Base-by-base conservation (phyloP, 2,888 invertebrate genomes). In the Lomographa bimaculata region DNA sequence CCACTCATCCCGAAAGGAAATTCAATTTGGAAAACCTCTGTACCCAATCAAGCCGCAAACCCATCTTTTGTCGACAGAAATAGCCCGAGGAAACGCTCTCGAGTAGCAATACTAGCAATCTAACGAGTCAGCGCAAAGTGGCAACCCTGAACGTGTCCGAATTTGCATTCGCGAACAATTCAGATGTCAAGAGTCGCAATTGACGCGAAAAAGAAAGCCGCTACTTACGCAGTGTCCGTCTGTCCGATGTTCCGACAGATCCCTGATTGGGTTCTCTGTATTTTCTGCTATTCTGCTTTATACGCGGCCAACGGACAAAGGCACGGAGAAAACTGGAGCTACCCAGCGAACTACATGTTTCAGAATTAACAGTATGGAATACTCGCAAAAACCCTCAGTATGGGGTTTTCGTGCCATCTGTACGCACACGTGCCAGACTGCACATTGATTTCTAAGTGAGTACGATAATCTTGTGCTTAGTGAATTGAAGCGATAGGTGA, bases 241-340 rank as follows among this genome's bases (percentile, higher is more conserved):
- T 52, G 54, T 39, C 54, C 27, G 72, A 73, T 71, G 55, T 65
- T 69, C 70, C 63, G 76, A 76, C 76, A 76, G 74, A 64, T 68
- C 60, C 62, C 60, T 74, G 74, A 78, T 78, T 78, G 74, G 75
- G 74, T 77, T 75, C 55, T 62, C 70, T 60, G 66, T 64, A 60
- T 66, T 37, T 43, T 43, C 42, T 65, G 67, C 71, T 66, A 32
- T 43, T 43, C 42, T 64, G 67, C 71, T 68, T 71, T 70, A 66
- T 69, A 53, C 30, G 23, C 24, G 16, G 41, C 30, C 14, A 25
- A 19, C 18, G 62, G 57, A 71, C 71, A 71, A 73, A 70, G 65
- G 65, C 58, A 32, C 17, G 36, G 65, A 66, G 70, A 73, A 73
- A 73, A 71, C 66, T 65, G 59, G 66, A 60, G 44, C 66, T 57